Evolutionary conservation across 2,113 vertebrate species (phyloP).

Genomic region (Dromiciops gliroides): DNA sequence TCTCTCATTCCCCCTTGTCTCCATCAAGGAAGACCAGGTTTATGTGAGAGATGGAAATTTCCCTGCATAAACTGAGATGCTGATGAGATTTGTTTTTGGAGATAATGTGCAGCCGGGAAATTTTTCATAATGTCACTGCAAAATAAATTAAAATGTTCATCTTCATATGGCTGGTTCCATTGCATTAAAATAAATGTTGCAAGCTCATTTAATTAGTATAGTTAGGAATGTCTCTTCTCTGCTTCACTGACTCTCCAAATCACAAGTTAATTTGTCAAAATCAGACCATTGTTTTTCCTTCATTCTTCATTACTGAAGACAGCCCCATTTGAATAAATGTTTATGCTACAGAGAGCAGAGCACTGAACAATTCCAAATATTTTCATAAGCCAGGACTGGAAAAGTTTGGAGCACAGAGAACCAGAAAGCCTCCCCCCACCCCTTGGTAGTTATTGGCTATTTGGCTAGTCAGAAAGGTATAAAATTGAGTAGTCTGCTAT

Average conservation of each 20-base stretch:
- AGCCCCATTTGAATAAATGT: constrained; percentile 92
- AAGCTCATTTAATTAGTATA: constrained; percentile 94
- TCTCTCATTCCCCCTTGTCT: constrained; percentile 83
- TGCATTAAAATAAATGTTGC: constrained; percentile 94
- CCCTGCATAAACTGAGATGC: constrained; percentile 85
- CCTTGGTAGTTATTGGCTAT: constrained; percentile 80
- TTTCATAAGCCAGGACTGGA: constrained; percentile 84
- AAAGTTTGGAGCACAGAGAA: constrained; percentile 81
- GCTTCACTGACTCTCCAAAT: constrained; percentile 93
- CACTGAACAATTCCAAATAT: constrained; percentile 88
- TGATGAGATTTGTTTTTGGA: constrained; percentile 91
- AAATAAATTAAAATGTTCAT: constrained; percentile 95
- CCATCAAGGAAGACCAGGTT: constrained; percentile 86
- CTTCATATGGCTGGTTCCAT: constrained; percentile 92
- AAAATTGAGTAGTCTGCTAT: constrained; percentile 80
- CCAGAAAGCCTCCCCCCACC: constrained; percentile 4
- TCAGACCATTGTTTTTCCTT: constrained; percentile 93
- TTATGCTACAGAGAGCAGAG: constrained; percentile 90
- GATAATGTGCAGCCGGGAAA: constrained; percentile 88
- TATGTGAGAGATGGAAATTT: constrained; percentile 87
- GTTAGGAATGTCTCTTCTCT: constrained; percentile 91
- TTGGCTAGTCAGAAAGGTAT: constrained; percentile 81
- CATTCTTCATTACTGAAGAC: constrained; percentile 93
- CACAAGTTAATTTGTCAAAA: constrained; percentile 95
- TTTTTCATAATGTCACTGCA: constrained; percentile 92